Evolutionary conservation across 2,797 vertebrate genomes (phyloP).

Genomic region (Aeoliscus strigatus): DNA sequence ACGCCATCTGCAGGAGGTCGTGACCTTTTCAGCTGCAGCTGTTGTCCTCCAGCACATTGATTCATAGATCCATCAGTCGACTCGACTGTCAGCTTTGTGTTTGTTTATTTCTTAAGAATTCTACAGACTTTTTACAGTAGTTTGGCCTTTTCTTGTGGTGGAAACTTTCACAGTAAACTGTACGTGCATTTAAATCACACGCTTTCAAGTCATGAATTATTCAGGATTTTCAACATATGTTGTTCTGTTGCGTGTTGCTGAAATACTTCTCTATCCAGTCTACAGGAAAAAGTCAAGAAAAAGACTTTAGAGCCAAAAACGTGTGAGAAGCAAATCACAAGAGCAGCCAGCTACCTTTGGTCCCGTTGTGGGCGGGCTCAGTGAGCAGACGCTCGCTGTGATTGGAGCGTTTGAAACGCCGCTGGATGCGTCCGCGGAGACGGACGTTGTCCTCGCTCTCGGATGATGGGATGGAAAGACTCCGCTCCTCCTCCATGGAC

Average conservation of each 20-base stretch:
- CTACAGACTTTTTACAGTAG: too few relatives aligned
- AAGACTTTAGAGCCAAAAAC: too few relatives aligned
- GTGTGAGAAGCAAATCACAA: neutral
- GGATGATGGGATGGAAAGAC: slow-evolving; percentile 93
- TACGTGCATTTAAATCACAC: slow-evolving; percentile 32
- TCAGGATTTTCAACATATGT: slow-evolving; percentile 15
- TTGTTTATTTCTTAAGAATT: too few relatives aligned
- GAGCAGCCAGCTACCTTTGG: slow-evolving; percentile 79
- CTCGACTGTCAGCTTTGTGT: too few relatives aligned
- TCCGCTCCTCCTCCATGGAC: slow-evolving; percentile 93
- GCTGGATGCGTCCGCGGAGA: slow-evolving; percentile 90
- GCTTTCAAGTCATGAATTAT: slow-evolving; percentile 25
- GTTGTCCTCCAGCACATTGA: too few relatives aligned
- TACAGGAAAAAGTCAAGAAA: too few relatives aligned
- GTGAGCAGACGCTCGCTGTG: slow-evolving; percentile 92
- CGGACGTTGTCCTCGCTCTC: slow-evolving; percentile 96
- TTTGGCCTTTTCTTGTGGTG: slow-evolving; percentile 29
- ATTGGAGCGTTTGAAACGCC: slow-evolving; percentile 85
- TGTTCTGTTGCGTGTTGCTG: too few relatives aligned
- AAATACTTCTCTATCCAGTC: neutral
- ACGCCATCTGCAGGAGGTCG: too few relatives aligned
- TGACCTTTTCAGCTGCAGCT: too few relatives aligned
- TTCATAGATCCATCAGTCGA: too few relatives aligned
- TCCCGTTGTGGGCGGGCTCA: slow-evolving; percentile 79
- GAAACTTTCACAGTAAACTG: slow-evolving; percentile 11